Conservation (phyloP, 2,797 vertebrate genomes). For the Acipenser oxyrinchus region DNA sequence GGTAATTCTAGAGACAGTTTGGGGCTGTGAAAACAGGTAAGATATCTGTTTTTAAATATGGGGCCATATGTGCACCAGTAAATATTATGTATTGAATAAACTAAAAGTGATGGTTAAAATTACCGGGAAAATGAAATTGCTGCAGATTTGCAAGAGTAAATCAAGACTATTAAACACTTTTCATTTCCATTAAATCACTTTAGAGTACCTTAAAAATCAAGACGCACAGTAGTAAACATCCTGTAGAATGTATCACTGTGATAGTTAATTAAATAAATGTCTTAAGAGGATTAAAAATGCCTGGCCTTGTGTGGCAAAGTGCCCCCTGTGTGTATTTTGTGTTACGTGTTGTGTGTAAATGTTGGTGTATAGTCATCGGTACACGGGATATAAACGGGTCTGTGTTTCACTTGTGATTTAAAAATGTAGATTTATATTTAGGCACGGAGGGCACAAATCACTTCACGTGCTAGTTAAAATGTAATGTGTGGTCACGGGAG, state of each 20-base stretch:
- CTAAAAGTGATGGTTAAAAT: conserved; percentile 52
- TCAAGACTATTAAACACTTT: conserved; percentile 60
- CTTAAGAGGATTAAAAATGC: conserved; percentile 40
- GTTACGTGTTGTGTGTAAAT: too few species aligned
- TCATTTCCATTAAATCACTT: conserved; percentile 63
- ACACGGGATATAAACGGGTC: too few species aligned
- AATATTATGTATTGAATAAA: conserved; percentile 59
- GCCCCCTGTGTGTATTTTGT: too few species aligned
- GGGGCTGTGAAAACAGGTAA: not conserved
- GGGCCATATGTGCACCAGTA: conserved; percentile 59
- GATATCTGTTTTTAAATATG: conserved; percentile 36
- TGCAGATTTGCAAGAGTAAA: conserved; percentile 55
- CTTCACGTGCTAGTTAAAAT: too few species aligned
- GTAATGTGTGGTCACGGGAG: too few species aligned
- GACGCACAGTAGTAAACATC: conserved; percentile 50
- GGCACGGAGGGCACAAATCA: too few species aligned
- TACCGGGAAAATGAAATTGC: conserved; percentile 56
- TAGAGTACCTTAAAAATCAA: conserved; percentile 53
- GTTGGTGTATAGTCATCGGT: too few species aligned
- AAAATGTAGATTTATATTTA: too few species aligned
- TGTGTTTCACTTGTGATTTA: too few species aligned
- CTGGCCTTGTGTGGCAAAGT: too few species aligned
- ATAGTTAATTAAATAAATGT: conserved; percentile 43
- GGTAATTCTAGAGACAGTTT: too few species aligned
- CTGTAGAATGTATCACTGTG: conserved; percentile 37